Base-by-base conservation (phyloP, 1,140 invertebrate species). In the Polyergus mexicanus region DNA sequence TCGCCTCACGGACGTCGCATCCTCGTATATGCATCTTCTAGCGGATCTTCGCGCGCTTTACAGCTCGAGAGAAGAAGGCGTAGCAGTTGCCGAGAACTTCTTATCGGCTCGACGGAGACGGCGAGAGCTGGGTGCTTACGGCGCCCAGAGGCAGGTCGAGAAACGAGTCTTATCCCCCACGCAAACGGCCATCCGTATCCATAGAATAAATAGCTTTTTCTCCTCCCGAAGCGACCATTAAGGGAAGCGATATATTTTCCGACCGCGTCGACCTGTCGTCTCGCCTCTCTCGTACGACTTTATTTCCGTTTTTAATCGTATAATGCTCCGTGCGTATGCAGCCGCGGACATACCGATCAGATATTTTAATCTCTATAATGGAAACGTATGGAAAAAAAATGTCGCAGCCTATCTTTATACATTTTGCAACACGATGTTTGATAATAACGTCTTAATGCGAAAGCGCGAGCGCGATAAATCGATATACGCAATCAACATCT, bases 21-120 rank as follows among this genome's bases (percentile, higher is more conserved):
- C 16, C 16, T 51, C 51, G 63, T 80, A 54, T 8, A 69, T 69
- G 75, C 75, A 66, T 78, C 41, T 66, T 35, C 28, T 35, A 22
- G 51, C 65, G 77, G 63, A 69, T 80, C 76, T 38, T 80, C 32
- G 44, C 62, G 32, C 76, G 32, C 63, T 68, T 69, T 28, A 32
- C 47, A 58, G 51, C 65, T 38, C 47, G 16, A 56, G 65, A n/a
- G 63, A 83, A 72, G 78, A 83, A 74, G 78, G 56, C 41, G 25
- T 72, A 72, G 54, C 75, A 86, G 84, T 77, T 87, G 35, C 54
- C 58, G 60, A 75, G 78, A 88, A 86, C 83, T 90, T 89, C 89
- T 92, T 92, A 92, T 92, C 90, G 88, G 80, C 66, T 60, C 81
- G 86, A 74, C 44, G 71, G 44, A 85, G 84, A 75, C 25, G 76